These are phyloP conservation scores for Mustelus asterias DNA, from an alignment of 2,113 vertebrate species.

Conservation along the genomic window DNA sequence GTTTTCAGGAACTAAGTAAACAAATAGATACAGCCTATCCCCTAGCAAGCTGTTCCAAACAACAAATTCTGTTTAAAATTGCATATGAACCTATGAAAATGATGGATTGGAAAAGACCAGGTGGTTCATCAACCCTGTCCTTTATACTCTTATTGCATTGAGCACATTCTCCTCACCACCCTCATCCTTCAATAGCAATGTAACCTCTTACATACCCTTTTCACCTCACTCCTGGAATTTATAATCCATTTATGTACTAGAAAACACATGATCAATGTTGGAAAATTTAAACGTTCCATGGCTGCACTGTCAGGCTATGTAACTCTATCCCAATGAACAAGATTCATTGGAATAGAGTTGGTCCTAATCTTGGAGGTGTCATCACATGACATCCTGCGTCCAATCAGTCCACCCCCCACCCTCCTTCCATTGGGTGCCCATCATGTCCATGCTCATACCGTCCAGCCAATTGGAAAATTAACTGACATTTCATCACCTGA, in stretches of 20 bases:
- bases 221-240: background rate
- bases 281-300: background rate
- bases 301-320: background rate
- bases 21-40: background rate
- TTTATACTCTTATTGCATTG: background rate
- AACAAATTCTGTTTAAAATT: background rate
- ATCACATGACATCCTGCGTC: background rate
- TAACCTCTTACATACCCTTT: background rate
- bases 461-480: background rate
- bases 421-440: no score
- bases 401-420: no score
- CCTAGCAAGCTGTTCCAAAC: background rate
- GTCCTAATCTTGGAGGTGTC: background rate
- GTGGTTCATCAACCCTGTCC: background rate
- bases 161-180: background rate
- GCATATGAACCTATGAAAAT: background rate
- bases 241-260: background rate
- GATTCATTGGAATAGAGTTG: background rate
- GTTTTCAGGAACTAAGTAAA: background rate
- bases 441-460: background rate
- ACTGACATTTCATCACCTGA: background rate
- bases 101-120: background rate
- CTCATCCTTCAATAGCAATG: background rate
- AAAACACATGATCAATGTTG: background rate
- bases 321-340: background rate